Base-by-base conservation (phyloP, 2,888 invertebrate species). In the Dolichomitus sp. region DNA sequence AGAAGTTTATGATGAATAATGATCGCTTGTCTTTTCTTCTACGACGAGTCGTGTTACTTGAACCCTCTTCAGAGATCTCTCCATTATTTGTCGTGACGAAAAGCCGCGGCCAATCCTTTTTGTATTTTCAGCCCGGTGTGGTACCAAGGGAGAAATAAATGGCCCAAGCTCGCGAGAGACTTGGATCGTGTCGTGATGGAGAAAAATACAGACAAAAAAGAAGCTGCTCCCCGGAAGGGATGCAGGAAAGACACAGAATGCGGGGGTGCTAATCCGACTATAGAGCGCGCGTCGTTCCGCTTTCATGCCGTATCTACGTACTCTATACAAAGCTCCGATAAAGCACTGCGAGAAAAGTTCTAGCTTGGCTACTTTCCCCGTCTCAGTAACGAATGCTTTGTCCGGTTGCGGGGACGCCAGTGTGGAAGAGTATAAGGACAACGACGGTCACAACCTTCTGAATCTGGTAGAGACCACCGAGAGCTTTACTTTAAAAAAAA, bases 31-130 rank as follows among this genome's bases (percentile, higher is more conserved):
- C 33, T 86, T 85, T 77, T 85, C 84, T 82, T 84, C 83, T 78
- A 82, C 79, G 79, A 78, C 37, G 77, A 84, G 61, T 57, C 72
- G 75, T 70, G 81, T 87, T 86, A 83, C 87, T 86, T 84, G 80
- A 81, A 73, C 80, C 81, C 59, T 50, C 81, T 50, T 81, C 72
- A 68, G 72, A 72, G 57, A 66, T 12, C 57, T 77, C 72, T 61
- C 54, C 77, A 77, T 81, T 81, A 77, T 81, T 77, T 72, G 72
- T 81, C 66, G 61, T 73, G 73, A 81, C 77, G 77, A 77, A 77
- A 73, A 81, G 72, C 81, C 76, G 19, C 30, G 57, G 30, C 30
- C 45, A 11, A 45, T 30, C 30, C 48, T 42, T 57, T 57, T 63
- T 42, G 66, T 50, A 23, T 23, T 63, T 42, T 63, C 63, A 19